Percentiles rank a stretch among this genome's conserved stretches.
phyloP scores from a whole-genome alignment of 2,113 vertebrate species.

The Ammodytes dubius region DNA sequence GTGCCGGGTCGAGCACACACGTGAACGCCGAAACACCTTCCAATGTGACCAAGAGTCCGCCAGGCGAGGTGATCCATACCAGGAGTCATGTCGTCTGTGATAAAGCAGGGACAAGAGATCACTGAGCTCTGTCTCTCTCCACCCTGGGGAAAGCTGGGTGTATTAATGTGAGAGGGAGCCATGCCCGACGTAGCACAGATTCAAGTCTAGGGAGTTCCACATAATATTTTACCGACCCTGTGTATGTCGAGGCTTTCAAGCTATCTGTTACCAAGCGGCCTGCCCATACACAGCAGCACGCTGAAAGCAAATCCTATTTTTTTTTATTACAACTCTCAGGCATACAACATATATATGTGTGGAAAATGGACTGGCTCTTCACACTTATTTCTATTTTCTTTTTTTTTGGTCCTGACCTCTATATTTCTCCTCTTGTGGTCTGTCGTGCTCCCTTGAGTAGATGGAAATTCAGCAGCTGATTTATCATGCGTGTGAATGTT shows the following conservation, averaged over 20 bases:
- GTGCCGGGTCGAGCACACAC: slow-evolving; percentile 35
- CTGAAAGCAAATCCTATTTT: slow-evolving; percentile 25
- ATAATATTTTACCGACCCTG: slow-evolving; percentile 45
- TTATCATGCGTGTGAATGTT: neutral
- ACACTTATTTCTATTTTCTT: slow-evolving; percentile 29
- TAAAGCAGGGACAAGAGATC: slow-evolving; percentile 42
- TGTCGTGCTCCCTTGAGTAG: neutral
- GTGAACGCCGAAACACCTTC: slow-evolving; percentile 20
- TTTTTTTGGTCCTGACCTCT: slow-evolving; percentile 4
- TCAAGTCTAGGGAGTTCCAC: slow-evolving; percentile 22
- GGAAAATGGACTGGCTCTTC: slow-evolving; percentile 41
- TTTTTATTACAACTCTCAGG: slow-evolving; percentile 22
- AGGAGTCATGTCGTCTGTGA: slow-evolving; percentile 44
- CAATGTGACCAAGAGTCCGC: slow-evolving; percentile 15
- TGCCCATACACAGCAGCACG: slow-evolving; percentile 15
- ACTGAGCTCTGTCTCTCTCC: slow-evolving; percentile 22
- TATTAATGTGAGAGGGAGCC: slow-evolving; percentile 53
- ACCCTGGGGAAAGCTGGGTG: slow-evolving; percentile 35
- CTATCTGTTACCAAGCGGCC: slow-evolving; percentile 39
- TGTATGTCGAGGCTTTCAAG: slow-evolving; percentile 24
- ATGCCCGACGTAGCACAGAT: slow-evolving; percentile 1
- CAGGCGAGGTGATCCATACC: slow-evolving; percentile 53
- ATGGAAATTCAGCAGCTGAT: slow-evolving; percentile 32
- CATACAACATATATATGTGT: slow-evolving; percentile 46
- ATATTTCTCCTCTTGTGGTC: slow-evolving; percentile 10